phyloP scores from a whole-genome alignment of 2,888 invertebrate genomes.

The Platycnemis pennipes region DNA sequence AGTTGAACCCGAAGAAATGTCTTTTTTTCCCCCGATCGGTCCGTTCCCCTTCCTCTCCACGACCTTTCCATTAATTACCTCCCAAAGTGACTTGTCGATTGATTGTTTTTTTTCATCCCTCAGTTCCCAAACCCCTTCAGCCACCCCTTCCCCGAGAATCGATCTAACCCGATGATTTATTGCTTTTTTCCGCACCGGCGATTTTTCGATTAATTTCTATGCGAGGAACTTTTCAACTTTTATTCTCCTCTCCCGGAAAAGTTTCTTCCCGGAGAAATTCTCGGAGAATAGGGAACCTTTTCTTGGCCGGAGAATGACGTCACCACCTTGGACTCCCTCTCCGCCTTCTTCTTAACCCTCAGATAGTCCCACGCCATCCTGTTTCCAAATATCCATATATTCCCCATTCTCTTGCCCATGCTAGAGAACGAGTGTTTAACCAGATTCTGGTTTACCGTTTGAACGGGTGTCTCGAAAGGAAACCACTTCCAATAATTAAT shows the following conservation, averaged over 20 bases:
- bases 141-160: background rate
- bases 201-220: constrained; percentile 15
- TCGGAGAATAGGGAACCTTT: background rate
- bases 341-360: no score
- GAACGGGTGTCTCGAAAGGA: no score
- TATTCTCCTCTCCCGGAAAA: background rate
- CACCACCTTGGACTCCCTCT: background rate
- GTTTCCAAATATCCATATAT: no score
- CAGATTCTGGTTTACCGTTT: no score
- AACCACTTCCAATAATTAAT: no score
- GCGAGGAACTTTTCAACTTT: background rate
- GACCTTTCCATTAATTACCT: constrained; percentile 1
- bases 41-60: background rate
- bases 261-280: background rate
- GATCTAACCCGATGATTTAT: background rate
- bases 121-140: background rate
- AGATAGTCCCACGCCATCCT: no score
- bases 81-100: background rate
- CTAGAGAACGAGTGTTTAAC: no score
- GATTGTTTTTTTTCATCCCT: background rate
- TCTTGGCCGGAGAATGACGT: background rate
- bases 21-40: background rate
- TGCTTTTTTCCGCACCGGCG: constrained; percentile 5
- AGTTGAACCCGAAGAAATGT: background rate
- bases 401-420: no score